These are phyloP conservation scores for Gymnocephalus cernua DNA, from an alignment of 2,113 vertebrate species.

Conservation along the genomic window DNA sequence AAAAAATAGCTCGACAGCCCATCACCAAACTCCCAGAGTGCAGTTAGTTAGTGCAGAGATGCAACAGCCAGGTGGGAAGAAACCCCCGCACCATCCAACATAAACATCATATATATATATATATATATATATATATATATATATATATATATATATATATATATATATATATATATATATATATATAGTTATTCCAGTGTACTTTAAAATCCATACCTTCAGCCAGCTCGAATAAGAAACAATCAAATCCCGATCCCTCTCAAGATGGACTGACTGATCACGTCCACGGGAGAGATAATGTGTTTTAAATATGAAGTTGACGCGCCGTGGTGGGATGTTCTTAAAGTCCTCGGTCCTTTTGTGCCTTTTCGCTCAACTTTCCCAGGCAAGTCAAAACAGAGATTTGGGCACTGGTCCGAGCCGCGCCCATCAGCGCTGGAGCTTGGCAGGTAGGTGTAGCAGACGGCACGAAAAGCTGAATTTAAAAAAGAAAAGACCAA, in stretches of 20 bases:
- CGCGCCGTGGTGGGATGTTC: conserved; percentile 65
- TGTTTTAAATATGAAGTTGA: conserved; percentile 38
- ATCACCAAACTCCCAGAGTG: conserved; percentile 62
- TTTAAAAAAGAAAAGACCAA: conserved; percentile 4
- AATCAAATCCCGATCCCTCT: conserved; percentile 41
- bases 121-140: not conserved
- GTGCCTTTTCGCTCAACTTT: conserved; percentile 69
- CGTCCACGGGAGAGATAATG: conserved; percentile 33
- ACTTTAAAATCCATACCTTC: conserved; percentile 64
- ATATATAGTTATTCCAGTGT: not conserved
- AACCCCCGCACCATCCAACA: conserved; percentile 30
- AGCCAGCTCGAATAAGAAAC: conserved; percentile 22
- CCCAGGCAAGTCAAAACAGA: conserved; percentile 80
- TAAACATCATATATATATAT: not conserved
- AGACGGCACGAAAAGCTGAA: conserved; percentile 44
- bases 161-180: no score
- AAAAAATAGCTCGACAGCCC: conserved; percentile 39
- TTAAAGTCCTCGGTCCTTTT: conserved; percentile 67
- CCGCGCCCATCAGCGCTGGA: conserved; percentile 78
- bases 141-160: not conserved
- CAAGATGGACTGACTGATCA: conserved; percentile 26
- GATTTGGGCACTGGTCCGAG: conserved; percentile 72
- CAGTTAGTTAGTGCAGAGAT: conserved; percentile 54
- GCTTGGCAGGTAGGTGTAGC: conserved; percentile 77
- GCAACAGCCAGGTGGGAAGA: conserved; percentile 46